Base-by-base conservation (phyloP, 92 coral and sea anemone species). In the Parazoanthus darwini region DNA sequence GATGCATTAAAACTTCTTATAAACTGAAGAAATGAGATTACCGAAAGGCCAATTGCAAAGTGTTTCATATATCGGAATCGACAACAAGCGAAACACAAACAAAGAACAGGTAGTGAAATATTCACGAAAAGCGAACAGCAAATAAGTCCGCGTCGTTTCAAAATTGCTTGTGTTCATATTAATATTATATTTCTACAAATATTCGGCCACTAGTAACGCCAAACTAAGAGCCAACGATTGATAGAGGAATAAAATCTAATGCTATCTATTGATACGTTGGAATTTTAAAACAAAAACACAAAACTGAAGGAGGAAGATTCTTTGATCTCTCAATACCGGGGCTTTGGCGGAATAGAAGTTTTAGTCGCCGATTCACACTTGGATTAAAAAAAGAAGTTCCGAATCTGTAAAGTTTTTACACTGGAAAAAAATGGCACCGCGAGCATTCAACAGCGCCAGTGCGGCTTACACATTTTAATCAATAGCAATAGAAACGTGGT, bases 11-110 rank as follows among this genome's bases (percentile, higher is more conserved):
- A 38, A 84, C 87, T 29, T 84, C 74, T 20, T 46, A 46, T 11
- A 46, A 70, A 84, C 63, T 71, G 22, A 73, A 48, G 66, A 71
- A 73, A 84, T 74, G 48, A 84, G 87, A 84, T 84, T 84, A 46
- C 87, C 66, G 78, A 84, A 39, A 29, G 87, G 78, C 78, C 79
- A 80, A 36, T 80, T 80, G 85, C 85, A 25, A 51, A 70, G 59
- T 48, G 65, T 68, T 84, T 84, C 79, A 84, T 84, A 84, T 84
- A 84, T 84, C 87, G 87, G 87, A 84, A 84, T 84, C 87, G 87
- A 84, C 22, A 56, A 58, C 35, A 36, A 16, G 26, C 79, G 51
- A 39, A 82, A 84, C 87, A 35, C 87, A 84, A 84, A 84, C 87
- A 84, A 80, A 70, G 79, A 71, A 48, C 87, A 39, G 87, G 87